Conservation (phyloP, 2,113 vertebrate species). For the Dinomys branickii region DNA sequence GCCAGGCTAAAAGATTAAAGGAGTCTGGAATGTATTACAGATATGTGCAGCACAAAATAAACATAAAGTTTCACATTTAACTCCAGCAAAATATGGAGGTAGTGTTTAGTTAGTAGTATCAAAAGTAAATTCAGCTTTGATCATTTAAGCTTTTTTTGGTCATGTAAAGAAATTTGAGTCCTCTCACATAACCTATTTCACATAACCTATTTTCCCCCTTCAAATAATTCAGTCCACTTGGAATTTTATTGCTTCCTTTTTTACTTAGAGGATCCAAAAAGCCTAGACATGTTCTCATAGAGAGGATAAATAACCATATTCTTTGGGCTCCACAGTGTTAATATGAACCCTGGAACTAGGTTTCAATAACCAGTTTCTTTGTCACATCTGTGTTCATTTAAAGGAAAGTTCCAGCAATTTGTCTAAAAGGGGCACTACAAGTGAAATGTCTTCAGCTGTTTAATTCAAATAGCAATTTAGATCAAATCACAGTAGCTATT, state of each 20-base stretch:
- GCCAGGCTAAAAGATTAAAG: constrained; percentile 7
- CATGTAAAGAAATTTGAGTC: not conserved
- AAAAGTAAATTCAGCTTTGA: not conserved
- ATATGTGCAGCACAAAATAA: not conserved
- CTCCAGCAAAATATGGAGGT: not conserved
- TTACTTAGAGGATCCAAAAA: not conserved
- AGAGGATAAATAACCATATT: not conserved
- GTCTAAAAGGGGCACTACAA: constrained; percentile 54
- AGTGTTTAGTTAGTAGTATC: not conserved
- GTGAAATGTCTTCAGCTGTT: not conserved
- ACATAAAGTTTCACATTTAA: not conserved
- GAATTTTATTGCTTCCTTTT: not conserved
- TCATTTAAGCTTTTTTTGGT: not conserved
- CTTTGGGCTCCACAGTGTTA: constrained; percentile 3
- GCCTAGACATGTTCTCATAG: not conserved
- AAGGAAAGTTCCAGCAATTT: constrained; percentile 39
- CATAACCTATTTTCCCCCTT: not conserved
- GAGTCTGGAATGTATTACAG: not conserved
- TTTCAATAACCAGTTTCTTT: constrained; percentile 24
- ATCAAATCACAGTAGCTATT: constrained; percentile 48
- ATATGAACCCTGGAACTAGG: not conserved
- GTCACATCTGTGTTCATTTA: not conserved
- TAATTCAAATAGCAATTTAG: constrained; percentile 75
- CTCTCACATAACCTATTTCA: not conserved
- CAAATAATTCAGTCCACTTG: not conserved